These are phyloP conservation scores for Aromia moschata DNA, from an alignment of 2,888 invertebrate genomes.

Conservation along the genomic window DNA sequence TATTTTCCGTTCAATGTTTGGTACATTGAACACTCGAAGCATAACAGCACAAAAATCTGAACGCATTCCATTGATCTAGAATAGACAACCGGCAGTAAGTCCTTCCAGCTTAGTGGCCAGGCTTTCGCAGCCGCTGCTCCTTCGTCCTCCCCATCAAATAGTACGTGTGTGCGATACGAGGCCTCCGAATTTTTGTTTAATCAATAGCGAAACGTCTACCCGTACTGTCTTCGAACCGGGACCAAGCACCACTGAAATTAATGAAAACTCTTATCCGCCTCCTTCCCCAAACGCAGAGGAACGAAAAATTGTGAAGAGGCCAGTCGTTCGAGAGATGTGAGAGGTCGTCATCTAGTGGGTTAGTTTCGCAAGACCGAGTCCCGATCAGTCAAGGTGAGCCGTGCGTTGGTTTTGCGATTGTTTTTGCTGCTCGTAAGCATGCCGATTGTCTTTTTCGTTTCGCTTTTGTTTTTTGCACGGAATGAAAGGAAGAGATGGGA, in stretches of 20 bases:
- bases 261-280: neutral
- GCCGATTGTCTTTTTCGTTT: neutral
- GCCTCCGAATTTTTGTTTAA: conserved; percentile 6
- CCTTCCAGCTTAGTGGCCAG: neutral
- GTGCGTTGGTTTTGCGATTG: neutral
- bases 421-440: neutral
- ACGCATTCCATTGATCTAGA: neutral
- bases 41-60: too few relatives aligned
- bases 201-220: conserved; percentile 4
- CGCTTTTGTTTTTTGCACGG: neutral
- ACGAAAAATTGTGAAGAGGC: neutral
- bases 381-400: conserved; percentile 8
- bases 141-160: neutral
- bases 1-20: neutral
- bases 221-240: conserved; percentile 4
- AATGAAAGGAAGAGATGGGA: too few relatives aligned
- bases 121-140: conserved; percentile 2
- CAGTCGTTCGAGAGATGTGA: conserved; percentile 6
- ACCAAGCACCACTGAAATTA: conserved; percentile 6
- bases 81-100: neutral
- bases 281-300: neutral
- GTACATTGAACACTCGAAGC: too few relatives aligned
- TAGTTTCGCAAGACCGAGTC: neutral
- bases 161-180: neutral
- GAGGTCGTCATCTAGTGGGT: neutral